phyloP scores from a whole-genome alignment of 2,797 vertebrate species.

The Staurois parvus region DNA sequence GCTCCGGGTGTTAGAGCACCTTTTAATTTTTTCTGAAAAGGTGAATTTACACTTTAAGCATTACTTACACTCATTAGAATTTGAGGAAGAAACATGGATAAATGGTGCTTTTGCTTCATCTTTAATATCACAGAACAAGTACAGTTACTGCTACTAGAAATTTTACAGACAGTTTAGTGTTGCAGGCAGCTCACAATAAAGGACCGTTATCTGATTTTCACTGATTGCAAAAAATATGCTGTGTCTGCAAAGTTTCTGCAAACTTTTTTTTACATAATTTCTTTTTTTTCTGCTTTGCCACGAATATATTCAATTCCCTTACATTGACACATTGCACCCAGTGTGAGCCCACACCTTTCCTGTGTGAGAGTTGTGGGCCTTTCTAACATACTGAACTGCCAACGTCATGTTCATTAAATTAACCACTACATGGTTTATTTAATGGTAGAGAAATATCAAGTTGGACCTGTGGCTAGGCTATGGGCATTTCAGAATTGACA shows the following conservation, averaged over 20 bases:
- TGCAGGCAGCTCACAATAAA: background rate
- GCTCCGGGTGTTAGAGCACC: too few relatives aligned
- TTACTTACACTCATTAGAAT: too few relatives aligned
- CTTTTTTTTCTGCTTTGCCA: background rate
- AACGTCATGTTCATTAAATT: too few relatives aligned
- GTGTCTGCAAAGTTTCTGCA: background rate
- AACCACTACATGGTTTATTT: background rate
- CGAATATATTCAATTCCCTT: background rate
- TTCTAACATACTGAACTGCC: constrained; percentile 7
- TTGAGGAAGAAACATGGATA: background rate
- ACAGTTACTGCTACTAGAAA: background rate
- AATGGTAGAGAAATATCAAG: background rate
- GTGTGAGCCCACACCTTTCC: constrained; percentile 29
- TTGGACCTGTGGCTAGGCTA: too few relatives aligned
- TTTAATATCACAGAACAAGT: background rate
- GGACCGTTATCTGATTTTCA: background rate
- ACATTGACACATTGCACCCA: background rate
- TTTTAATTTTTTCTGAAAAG: too few relatives aligned
- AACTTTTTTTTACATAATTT: background rate
- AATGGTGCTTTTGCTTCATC: background rate
- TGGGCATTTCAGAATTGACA: too few relatives aligned
- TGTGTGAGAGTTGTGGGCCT: constrained; percentile 2
- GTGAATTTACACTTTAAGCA: too few relatives aligned
- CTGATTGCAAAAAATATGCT: background rate
- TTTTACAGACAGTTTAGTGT: background rate